These are phyloP conservation scores for Dicyrtomina minuta DNA, from an alignment of 2,888 invertebrate genomes.

Conservation along the genomic window DNA sequence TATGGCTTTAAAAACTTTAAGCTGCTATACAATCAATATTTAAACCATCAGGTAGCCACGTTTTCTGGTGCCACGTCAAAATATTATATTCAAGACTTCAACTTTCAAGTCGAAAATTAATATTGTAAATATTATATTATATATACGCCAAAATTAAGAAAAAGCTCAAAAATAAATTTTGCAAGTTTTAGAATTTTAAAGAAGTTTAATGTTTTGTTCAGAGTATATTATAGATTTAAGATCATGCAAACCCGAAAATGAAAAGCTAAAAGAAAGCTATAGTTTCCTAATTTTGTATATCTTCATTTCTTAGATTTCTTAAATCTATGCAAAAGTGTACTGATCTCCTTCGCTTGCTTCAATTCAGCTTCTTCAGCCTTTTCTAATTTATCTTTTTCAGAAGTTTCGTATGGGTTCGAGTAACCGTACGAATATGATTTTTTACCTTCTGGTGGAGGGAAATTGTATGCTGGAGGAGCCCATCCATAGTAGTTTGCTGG, in stretches of 20 bases:
- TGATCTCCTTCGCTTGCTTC: slow-evolving; percentile 3
- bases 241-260: not conserved
- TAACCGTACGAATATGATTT: not conserved
- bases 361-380: not conserved
- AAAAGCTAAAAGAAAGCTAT: not conserved
- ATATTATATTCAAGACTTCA: too few species aligned
- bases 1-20: too few species aligned
- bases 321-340: slow-evolving; percentile 10
- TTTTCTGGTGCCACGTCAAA: too few species aligned
- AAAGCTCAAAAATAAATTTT: slow-evolving; percentile 1
- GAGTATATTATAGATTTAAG: not conserved
- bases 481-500: slow-evolving; percentile 78
- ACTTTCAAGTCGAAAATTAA: too few species aligned
- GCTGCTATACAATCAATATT: too few species aligned
- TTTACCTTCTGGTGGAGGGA: slow-evolving; percentile 61
- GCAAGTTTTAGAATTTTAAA: not conserved
- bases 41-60: too few species aligned
- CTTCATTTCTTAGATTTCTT: slow-evolving; percentile 21
- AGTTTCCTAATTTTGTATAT: not conserved
- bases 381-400: not conserved
- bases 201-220: not conserved
- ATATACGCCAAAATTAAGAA: too few species aligned
- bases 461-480: slow-evolving; percentile 78
- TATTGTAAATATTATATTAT: too few species aligned
- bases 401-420: not conserved